Evolutionary conservation across 1,140 invertebrate genomes (phyloP).

Genomic region (Neodiprion fabricii): DNA sequence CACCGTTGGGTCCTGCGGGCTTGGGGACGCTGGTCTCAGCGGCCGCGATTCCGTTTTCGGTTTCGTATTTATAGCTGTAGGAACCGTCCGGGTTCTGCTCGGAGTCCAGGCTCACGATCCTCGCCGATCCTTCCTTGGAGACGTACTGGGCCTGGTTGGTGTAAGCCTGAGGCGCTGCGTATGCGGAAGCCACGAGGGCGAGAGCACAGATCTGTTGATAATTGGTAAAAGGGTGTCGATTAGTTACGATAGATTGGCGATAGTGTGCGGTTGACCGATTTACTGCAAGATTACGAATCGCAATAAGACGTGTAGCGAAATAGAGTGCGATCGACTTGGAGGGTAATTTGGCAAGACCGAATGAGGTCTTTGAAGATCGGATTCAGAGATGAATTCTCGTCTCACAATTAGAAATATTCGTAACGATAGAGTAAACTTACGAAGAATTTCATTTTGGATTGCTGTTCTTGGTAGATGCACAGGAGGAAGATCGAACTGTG

Average conservation of each 20-base stretch:
- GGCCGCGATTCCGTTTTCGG: slow-evolving; percentile 57
- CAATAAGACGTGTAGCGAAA: too few relatives aligned
- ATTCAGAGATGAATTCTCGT: not conserved
- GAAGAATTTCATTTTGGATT: slow-evolving; percentile 46
- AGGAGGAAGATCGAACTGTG: slow-evolving; percentile 37
- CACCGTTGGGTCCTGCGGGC: slow-evolving; percentile 47
- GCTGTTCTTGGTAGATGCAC: not conserved
- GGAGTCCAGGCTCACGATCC: not conserved
- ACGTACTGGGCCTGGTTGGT: not conserved
- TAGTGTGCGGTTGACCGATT: not conserved
- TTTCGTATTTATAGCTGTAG: slow-evolving; percentile 55
- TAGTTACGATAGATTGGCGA: not conserved
- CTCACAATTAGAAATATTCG: too few relatives aligned
- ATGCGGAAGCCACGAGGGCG: not conserved
- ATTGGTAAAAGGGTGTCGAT: not conserved
- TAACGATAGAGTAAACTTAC: slow-evolving; percentile 34
- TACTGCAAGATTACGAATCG: too few relatives aligned
- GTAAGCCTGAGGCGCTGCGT: not conserved
- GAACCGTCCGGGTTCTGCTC: slow-evolving; percentile 41
- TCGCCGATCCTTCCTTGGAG: not conserved
- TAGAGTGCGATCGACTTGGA: too few relatives aligned
- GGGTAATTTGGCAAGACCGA: too few relatives aligned
- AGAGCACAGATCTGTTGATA: not conserved
- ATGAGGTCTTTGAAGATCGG: not conserved
- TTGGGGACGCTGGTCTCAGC: slow-evolving; percentile 55